Base-by-base conservation (phyloP, 2,797 vertebrate species). In the Pogonophryne albipinna region DNA sequence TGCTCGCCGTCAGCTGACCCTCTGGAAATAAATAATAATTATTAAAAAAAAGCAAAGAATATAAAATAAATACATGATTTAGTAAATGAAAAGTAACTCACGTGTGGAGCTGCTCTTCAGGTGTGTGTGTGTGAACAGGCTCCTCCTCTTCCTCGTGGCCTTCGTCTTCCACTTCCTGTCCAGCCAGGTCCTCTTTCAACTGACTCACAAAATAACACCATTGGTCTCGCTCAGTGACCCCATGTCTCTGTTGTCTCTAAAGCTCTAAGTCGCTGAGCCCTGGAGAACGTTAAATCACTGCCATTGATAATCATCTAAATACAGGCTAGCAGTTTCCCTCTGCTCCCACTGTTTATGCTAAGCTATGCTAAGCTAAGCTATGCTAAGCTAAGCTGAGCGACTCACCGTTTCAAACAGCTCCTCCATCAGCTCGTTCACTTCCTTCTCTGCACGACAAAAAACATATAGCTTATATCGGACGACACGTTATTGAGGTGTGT, bases 351-450 rank as follows among this genome's bases (percentile, higher is more conserved):
- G 0, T 41, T 41, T 44, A 20, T 20, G 2, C 41, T 45, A 60
- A 60, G 41, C 41, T 44, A 20, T 2, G 20, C 20, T 20, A 20
- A 20, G 2, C 20, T 20, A 3, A 23, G 23, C 23, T 23, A 3
- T 3, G 3, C 23, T 23, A 23, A 23, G 2, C 23, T 23, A 45
- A 20, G 6, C 23, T 34, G 5, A 38, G 10, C 17, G 6, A 61
- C 95, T 97, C 85, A 99, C 98, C 66, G 98, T 96, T 74, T 98
- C 97, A 93, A 99, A 99, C 15, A 99, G 92, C 85, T 99, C 98
- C 90, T 99, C 98, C 98, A 99, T 99, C 90, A 99, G 90, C 23
- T 97, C 95, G 0, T 96, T 99, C 61, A 99, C 97, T 81, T 99
- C 98, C 92, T 98, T 99, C 91, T 99, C 98, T 99, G 92, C 16